Evolutionary conservation across 1,140 invertebrate species (phyloP).

Genomic region (Whitmania pigra): DNA sequence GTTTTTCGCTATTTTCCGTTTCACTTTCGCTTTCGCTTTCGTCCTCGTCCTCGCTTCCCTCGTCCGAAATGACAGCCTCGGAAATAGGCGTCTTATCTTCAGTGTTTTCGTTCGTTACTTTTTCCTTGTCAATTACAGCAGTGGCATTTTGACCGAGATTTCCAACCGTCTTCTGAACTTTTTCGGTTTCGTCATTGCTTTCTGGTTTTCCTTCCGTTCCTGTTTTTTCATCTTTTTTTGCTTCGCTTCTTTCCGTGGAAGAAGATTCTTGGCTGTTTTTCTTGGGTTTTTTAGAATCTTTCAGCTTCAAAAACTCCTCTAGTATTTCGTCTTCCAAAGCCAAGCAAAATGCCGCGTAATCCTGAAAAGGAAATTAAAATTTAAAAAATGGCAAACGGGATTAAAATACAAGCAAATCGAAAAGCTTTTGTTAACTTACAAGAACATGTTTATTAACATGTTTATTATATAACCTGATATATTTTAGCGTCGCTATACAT

Average conservation of each 20-base stretch:
- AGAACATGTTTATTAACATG: too few relatives aligned
- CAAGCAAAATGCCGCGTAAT: background rate
- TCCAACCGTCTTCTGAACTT: background rate
- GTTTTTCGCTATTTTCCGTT: background rate
- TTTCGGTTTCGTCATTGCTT: background rate
- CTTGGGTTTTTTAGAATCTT: background rate
- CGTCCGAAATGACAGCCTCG: background rate
- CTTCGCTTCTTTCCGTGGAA: too few relatives aligned
- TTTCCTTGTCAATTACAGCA: background rate
- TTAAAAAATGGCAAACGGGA: too few relatives aligned
- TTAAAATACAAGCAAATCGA: too few relatives aligned
- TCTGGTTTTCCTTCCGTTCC: background rate
- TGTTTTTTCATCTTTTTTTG: background rate
- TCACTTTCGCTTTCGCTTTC: background rate
- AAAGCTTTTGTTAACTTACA: too few relatives aligned
- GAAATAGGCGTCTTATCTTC: background rate
- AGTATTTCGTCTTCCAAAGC: constrained; percentile 7
- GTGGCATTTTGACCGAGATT: background rate
- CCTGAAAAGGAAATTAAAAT: background rate
- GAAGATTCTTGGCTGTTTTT: background rate
- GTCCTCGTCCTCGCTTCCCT: background rate
- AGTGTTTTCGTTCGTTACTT: background rate
- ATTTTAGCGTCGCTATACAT: too few relatives aligned
- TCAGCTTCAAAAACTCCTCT: constrained; percentile 1
- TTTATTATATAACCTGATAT: too few relatives aligned